A percentile compares a stretch with the other conserved stretches of the same genome.
Evolutionary conservation across 2,113 vertebrate species (phyloP).

Genomic region (Perccottus glenii): DNA sequence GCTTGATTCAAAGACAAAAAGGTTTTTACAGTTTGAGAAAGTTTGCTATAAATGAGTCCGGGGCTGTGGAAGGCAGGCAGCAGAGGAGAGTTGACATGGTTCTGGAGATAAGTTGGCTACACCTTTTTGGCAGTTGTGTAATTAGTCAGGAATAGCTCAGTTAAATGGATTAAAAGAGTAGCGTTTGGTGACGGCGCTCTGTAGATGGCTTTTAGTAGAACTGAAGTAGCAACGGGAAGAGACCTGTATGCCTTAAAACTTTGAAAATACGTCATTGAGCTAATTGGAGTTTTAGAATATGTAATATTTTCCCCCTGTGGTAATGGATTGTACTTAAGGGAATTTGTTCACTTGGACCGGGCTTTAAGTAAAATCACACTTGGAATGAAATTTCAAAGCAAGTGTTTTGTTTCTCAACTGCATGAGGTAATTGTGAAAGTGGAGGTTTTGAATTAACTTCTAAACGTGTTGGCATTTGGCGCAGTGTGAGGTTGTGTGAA

Average conservation of each 20-base stretch:
- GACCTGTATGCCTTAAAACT: background rate
- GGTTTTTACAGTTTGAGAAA: constrained; percentile 42
- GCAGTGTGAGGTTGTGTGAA: constrained; percentile 27
- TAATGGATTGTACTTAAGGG: constrained; percentile 24
- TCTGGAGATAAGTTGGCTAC: constrained; percentile 31
- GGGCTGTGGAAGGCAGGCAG: constrained; percentile 14
- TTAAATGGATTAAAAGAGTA: constrained; percentile 52
- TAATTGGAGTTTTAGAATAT: constrained; percentile 19
- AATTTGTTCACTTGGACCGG: constrained; percentile 24
- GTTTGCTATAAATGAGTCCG: constrained; percentile 28
- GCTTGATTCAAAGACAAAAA: constrained; percentile 29
- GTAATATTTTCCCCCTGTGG: constrained; percentile 20
- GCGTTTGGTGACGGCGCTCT: constrained; percentile 43
- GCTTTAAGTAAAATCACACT: constrained; percentile 21
- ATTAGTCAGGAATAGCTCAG: constrained; percentile 34
- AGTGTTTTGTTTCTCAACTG: constrained; percentile 40
- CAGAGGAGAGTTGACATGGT: constrained; percentile 18
- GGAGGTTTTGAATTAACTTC: constrained; percentile 44
- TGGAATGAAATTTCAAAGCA: constrained; percentile 59
- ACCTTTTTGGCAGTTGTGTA: constrained; percentile 43
- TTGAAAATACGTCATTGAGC: background rate
- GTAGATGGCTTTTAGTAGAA: constrained; percentile 39
- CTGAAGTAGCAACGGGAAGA: constrained; percentile 20
- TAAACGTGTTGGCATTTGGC: constrained; percentile 41
- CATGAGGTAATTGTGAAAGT: constrained; percentile 69